These are phyloP conservation scores for Homalodisca vitripennis DNA, from an alignment of 1,140 invertebrate species.

Conservation along the genomic window DNA sequence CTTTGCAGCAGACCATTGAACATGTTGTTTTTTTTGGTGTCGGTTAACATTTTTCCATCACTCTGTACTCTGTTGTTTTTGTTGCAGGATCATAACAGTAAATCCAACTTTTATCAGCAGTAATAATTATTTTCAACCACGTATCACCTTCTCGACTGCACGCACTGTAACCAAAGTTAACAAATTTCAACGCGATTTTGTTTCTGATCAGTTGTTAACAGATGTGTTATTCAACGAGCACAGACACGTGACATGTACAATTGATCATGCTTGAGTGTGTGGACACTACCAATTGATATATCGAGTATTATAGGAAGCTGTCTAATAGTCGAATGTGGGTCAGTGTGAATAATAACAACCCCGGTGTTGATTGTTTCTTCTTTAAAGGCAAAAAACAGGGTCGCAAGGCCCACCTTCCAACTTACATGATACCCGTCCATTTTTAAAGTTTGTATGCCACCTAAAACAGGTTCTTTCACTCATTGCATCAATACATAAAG, in stretches of 20 bases:
- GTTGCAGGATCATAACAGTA: constrained; percentile 16
- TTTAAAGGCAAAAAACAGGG: not conserved
- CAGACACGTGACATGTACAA: constrained; percentile 1
- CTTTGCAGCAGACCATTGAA: constrained; percentile 18
- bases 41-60: not conserved
- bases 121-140: constrained; percentile 3
- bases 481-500: constrained; percentile 28
- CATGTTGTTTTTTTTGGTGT: not conserved
- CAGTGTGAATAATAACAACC: constrained; percentile 6
- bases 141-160: constrained; percentile 3
- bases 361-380: constrained; percentile 16
- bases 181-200: constrained; percentile 13
- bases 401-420: constrained; percentile 5
- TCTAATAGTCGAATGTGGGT: constrained; percentile 6
- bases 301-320: not conserved
- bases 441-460: constrained; percentile 14
- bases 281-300: constrained; percentile 12
- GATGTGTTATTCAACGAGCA: not conserved
- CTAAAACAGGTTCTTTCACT: constrained; percentile 22
- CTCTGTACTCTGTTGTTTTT: constrained; percentile 14
- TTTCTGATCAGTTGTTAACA: not conserved
- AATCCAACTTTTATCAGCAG: constrained; percentile 8
- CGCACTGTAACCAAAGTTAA: constrained; percentile 9
- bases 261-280: not conserved
- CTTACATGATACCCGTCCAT: constrained; percentile 19